Evolutionary conservation across 1,140 invertebrate species (phyloP), one percentile per base, ranked within the genome.

Genomic region (Drosophila leontia): DNA sequence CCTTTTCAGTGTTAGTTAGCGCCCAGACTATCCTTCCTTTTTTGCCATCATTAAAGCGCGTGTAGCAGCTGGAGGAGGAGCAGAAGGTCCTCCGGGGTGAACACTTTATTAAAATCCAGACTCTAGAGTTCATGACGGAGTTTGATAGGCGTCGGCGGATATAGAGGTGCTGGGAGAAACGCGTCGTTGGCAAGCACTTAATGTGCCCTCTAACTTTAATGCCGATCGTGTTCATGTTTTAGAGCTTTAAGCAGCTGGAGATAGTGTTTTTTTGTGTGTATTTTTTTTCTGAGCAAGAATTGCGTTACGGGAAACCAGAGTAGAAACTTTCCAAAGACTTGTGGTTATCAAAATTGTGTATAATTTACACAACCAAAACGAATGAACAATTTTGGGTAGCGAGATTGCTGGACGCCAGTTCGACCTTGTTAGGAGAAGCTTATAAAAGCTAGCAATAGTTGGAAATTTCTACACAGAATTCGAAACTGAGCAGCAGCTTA

Each of bases 41-140:
- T 35, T 37, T 37, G 19, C 53, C 79, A 82, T 87, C 75, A 86
- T 86, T 87, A 86, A 86, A 75, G 83, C 79, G 58, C 37, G 51
- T 78, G 75, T 44, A 53, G 48, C 6, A 17, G 48, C 37, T 26
- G 32, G 35, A n/a, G 19, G 3, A 39, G 39, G 26, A 11, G 35
- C 7, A 29, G 32, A 13, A 19, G 80, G 44, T 23, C 35, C 41
- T 12, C 39, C 9, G 44, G 42, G 55, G 59, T 45, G 26, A 77
- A 69, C 62, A 76, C 77, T 85, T 74, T 78, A 63, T 69, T 85
- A 63, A 84, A 81, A 78, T 82, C 82, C 55, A 85, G 72, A 81
- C 74, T 81, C 82, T 51, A 84, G 72, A 81, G 74, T 85, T 84
- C 60, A 84, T 70, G 62, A 71, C 81, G 59, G 58, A 48, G 60